These are phyloP conservation scores for Lepus townsendii DNA, from an alignment of 2,797 vertebrate genomes.

Conservation along the genomic window DNA sequence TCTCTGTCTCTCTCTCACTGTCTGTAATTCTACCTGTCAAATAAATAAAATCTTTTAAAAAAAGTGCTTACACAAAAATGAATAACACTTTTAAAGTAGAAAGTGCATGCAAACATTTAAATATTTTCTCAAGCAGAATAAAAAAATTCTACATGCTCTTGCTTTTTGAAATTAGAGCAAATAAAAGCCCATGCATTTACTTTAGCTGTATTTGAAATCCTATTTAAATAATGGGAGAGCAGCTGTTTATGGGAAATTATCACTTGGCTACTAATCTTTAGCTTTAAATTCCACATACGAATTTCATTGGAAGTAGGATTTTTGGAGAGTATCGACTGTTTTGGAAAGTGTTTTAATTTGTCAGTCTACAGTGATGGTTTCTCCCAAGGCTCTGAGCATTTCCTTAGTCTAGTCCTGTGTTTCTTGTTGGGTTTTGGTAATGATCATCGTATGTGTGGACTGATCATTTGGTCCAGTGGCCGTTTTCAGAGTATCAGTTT, in stretches of 20 bases:
- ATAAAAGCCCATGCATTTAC: background rate
- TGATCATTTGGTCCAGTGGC: background rate
- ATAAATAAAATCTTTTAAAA: background rate
- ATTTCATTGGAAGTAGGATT: background rate
- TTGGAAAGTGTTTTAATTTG: background rate
- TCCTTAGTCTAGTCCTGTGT: background rate
- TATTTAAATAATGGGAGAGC: background rate
- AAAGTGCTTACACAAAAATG: slow-evolving; percentile 82
- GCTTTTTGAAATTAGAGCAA: background rate
- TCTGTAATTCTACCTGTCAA: too few relatives aligned
- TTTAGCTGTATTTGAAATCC: slow-evolving; percentile 33
- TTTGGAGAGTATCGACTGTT: background rate
- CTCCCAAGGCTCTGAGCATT: background rate
- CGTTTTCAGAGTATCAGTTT: background rate
- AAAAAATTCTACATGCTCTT: slow-evolving; percentile 36
- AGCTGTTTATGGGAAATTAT: slow-evolving; percentile 59
- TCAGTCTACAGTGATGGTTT: background rate
- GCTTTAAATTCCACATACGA: slow-evolving; percentile 34
- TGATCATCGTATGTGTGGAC: background rate
- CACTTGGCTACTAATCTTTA: background rate
- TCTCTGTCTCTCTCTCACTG: too few relatives aligned
- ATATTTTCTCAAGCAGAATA: slow-evolving; percentile 47
- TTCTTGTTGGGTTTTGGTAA: background rate
- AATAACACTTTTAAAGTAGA: slow-evolving; percentile 45
- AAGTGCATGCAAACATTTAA: background rate